phyloP scores from a whole-genome alignment of 2,113 vertebrate genomes.

The Tonatia bakeri region DNA sequence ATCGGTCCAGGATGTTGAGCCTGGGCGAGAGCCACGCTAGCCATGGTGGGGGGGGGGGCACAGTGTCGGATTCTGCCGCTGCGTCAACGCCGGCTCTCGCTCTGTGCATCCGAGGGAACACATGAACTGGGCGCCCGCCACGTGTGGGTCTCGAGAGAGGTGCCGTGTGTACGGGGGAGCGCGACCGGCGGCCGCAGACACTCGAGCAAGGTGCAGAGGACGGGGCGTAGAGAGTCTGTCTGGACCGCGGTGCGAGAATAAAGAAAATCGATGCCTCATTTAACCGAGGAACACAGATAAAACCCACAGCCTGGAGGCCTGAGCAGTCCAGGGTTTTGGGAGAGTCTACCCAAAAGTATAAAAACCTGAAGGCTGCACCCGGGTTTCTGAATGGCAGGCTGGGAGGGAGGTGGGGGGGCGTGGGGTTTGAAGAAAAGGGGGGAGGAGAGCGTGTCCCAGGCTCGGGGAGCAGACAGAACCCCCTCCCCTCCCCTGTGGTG shows the following conservation, averaged over 20 bases:
- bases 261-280: neutral
- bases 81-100: neutral
- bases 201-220: neutral
- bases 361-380: neutral
- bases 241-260: neutral
- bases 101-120: neutral
- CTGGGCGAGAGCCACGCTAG: neutral
- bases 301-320: neutral
- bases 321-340: neutral
- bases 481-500: no score
- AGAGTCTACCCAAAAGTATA: neutral
- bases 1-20: neutral
- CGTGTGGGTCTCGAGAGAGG: neutral
- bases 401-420: neutral
- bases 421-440: neutral
- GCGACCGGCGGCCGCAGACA: neutral
- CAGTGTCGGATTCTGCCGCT: neutral
- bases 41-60: neutral
- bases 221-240: neutral
- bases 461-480: rapidly evolving
- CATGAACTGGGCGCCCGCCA: neutral
- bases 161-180: neutral
- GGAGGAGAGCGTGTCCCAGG: neutral
- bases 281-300: neutral
- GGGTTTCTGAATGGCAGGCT: neutral